Base-by-base conservation (phyloP, 1,140 invertebrate genomes). In the Papilio polyxenes region DNA sequence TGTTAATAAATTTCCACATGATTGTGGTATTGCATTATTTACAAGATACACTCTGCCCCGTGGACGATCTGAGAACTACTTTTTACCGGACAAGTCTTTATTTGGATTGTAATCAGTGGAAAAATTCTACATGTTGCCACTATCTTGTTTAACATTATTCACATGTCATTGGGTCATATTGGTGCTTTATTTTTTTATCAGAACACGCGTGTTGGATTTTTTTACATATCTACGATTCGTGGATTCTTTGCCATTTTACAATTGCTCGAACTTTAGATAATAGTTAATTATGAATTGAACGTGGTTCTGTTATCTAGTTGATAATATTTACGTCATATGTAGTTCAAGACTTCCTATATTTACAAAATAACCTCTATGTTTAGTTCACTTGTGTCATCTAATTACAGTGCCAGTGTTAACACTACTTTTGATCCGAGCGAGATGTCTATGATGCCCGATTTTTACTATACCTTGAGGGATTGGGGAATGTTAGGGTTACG, bases 21-120 rank as follows among this genome's bases (percentile, higher is more conserved):
- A 48, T 9, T n/a, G 40, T 13, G 40, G 48, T 49, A 77, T 75
- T 75, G n/a, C 40, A 13, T 51, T 48, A 23, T 23, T 20, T 44
- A 76, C 17, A 31, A n/a, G 74, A 75, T 75, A 75, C 74, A 75
- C 74, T 75, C 72, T 75, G 72, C 11, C 40, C 48, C 8, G 40
- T n/a, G 6, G 15, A n/a, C 40, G 13, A 37, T 44, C 17, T 15
- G 31, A 48, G 17, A 75, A 75, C 72, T 75, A 75, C 72, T 75
- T 75, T 75, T 75, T 75, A 40, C 72, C 72, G 40, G 72, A 75
- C 72, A 11, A 44, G 7, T n/a, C 72, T 75, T 48, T 75, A 75
- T 75, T 75, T 75, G 40, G 72, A 75, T n/a, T 44, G 37, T 40
- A 37, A 37, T 81, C 59, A 81, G 53, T 53, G 62, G 56, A 83